A percentile compares a stretch with the other conserved stretches of the same genome.
These are phyloP conservation scores for Trachurus trachurus DNA, from an alignment of 2,797 vertebrate species.

Conservation along the genomic window DNA sequence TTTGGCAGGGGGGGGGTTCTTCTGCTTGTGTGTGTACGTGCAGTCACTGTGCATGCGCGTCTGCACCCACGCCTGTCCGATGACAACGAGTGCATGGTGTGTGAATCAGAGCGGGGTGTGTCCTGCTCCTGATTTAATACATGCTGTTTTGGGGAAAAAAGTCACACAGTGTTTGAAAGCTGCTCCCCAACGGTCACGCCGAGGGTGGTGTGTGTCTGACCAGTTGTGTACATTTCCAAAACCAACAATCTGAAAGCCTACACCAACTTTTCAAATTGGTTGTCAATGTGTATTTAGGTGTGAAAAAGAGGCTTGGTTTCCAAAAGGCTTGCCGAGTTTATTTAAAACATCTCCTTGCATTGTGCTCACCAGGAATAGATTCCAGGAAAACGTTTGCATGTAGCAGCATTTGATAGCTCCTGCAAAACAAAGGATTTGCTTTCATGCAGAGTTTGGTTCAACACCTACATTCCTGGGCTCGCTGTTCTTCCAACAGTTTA, in stretches of 20 bases:
- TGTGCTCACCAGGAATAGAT: conserved; percentile 22
- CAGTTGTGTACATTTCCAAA: conserved; percentile 31
- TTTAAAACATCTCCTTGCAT: conserved; percentile 41
- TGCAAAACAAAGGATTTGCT: conserved; percentile 41
- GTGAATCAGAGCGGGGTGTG: conserved; percentile 65
- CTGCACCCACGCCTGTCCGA: conserved; percentile 27
- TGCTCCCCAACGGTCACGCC: background rate
- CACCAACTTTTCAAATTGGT: conserved; percentile 15
- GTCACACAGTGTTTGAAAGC: conserved; percentile 2
- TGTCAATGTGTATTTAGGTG: conserved; percentile 24
- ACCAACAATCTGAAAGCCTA: conserved; percentile 34
- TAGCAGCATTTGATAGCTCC: conserved; percentile 25
- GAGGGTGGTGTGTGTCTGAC: conserved; percentile 9
- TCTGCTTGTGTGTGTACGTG: background rate
- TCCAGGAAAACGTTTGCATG: conserved; percentile 38
- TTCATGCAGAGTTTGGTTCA: conserved; percentile 30
- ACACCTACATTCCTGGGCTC: conserved; percentile 24
- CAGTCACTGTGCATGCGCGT: conserved; percentile 15
- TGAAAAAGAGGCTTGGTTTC: conserved; percentile 27
- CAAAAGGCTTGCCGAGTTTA: conserved; percentile 27
- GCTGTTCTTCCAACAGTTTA: conserved; percentile 25
- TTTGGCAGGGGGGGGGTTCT: conserved; percentile 28
- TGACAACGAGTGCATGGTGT: conserved; percentile 46
- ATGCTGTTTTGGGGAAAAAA: conserved; percentile 1
- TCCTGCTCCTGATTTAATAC: conserved; percentile 62